Evolutionary conservation across 2,113 vertebrate species (phyloP), one percentile per base, ranked within the genome.

Genomic region (Pluvialis apricaria): DNA sequence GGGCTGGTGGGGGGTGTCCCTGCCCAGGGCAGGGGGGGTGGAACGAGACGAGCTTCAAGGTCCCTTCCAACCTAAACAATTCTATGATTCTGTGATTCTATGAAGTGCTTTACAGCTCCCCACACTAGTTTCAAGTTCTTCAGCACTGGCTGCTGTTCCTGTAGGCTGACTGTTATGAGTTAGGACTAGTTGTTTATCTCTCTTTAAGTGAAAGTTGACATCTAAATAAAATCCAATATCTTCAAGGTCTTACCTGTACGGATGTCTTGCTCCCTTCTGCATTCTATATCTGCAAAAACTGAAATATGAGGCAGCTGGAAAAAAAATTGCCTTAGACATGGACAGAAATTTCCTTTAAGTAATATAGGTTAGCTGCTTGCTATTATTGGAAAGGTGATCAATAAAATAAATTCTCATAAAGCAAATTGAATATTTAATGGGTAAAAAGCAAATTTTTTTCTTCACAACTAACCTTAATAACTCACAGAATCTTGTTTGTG

Each of bases 161-260:
- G 29, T 2, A 0, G 40, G 36, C n/a, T 38, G 75, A n/a, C 29
- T 60, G 38, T 34, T 34, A 2, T 0, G 31, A 42, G 9, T 42
- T 18, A 13, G 3, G 10, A 15, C 29, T 3, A 31, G 18, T 9
- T 11, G 11, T 4, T 55, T 5, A 7, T 12, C 31, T 13, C 14
- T 31, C 11, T 66, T 6, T 2, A 60, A 54, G 45, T 52, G 15
- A 52, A 65, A 57, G 6, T 3, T 11, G 36, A 58, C 24, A 15
- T 22, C 28, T 26, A 7, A 10, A 1, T 47, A 34, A 83, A 80
- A 80, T 15, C 13, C 28, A 49, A 0, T n/a, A 20, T 4, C 52
- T 58, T 54, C 38, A 13, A 25, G 11, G n/a, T 22, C 36, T 44
- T 31, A 11, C 9, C 44, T 25, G 22, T 11, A 16, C 15, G 7